Percentiles rank a stretch among this genome's conserved stretches.
These are phyloP conservation scores for Echiichthys vipera DNA, from an alignment of 2,797 vertebrate genomes.

Conservation along the genomic window DNA sequence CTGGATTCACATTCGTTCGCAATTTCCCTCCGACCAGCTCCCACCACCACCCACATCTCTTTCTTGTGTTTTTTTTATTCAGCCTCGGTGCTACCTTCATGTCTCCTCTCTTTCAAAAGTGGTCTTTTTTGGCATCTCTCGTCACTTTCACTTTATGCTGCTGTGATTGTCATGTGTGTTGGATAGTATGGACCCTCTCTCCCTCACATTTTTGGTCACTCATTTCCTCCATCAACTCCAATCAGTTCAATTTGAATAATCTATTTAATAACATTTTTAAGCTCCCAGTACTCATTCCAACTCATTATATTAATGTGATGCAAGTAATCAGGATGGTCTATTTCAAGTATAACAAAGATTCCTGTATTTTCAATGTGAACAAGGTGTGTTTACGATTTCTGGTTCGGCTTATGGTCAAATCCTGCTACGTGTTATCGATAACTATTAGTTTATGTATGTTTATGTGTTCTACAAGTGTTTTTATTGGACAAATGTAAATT, in stretches of 20 bases:
- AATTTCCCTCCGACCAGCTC: slow-evolving; percentile 41
- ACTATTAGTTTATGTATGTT: no score
- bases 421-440: no score
- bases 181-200: neutral
- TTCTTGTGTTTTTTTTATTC: slow-evolving; percentile 1
- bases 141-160: neutral
- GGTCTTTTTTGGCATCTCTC: neutral
- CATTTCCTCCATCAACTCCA: slow-evolving; percentile 1
- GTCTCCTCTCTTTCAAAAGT: slow-evolving; percentile 17
- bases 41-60: slow-evolving; percentile 7
- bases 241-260: neutral
- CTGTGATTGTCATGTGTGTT: neutral
- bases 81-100: neutral
- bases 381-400: neutral
- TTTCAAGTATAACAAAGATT: neutral
- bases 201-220: neutral
- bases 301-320: neutral
- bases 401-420: no score
- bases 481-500: no score
- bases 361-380: neutral
- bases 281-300: neutral
- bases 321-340: neutral
- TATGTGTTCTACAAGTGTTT: no score
- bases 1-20: slow-evolving; percentile 52
- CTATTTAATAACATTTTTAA: no score